A percentile compares a stretch with the other conserved stretches of the same genome.
phyloP scores from a whole-genome alignment of 2,113 vertebrate genomes.

The Mellivora capensis region DNA sequence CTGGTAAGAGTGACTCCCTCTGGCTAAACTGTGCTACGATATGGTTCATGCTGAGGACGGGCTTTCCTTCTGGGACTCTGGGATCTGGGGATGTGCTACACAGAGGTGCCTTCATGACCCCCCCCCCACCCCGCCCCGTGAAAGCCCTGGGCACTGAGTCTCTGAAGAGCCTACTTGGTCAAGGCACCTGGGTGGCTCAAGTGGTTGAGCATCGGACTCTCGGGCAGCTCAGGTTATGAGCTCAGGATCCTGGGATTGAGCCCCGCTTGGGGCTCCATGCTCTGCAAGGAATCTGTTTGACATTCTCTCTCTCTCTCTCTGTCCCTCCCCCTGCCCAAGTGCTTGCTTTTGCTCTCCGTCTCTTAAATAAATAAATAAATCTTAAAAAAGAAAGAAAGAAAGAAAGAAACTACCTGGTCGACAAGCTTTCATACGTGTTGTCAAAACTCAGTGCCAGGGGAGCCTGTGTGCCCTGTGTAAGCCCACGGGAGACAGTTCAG shows the following conservation, averaged over 20 bases:
- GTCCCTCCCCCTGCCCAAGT: too few species aligned
- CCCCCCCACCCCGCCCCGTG: background rate
- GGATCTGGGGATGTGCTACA: background rate
- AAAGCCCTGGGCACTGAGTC: background rate
- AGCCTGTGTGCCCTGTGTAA: rapidly evolving
- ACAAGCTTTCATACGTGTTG: background rate
- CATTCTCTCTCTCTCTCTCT: background rate
- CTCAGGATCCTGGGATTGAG: background rate
- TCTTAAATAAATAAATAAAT: background rate
- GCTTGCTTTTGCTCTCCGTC: background rate
- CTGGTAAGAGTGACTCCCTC: background rate
- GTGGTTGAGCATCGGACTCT: background rate
- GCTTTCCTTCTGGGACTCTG: background rate
- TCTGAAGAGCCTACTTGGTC: background rate
- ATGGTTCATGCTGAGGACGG: background rate
- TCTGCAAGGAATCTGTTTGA: background rate
- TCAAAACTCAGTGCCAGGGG: background rate
- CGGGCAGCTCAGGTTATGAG: background rate
- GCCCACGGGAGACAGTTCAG: background rate
- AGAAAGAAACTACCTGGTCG: too few species aligned
- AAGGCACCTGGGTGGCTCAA: background rate
- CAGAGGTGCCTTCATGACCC: background rate
- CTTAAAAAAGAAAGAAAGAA: background rate
- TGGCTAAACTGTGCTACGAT: background rate
- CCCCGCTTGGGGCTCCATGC: background rate